Percentiles rank a stretch among this genome's conserved stretches.
Evolutionary conservation across 2,113 vertebrate genomes (phyloP).

Genomic region (Brachypodius melanocephalos): DNA sequence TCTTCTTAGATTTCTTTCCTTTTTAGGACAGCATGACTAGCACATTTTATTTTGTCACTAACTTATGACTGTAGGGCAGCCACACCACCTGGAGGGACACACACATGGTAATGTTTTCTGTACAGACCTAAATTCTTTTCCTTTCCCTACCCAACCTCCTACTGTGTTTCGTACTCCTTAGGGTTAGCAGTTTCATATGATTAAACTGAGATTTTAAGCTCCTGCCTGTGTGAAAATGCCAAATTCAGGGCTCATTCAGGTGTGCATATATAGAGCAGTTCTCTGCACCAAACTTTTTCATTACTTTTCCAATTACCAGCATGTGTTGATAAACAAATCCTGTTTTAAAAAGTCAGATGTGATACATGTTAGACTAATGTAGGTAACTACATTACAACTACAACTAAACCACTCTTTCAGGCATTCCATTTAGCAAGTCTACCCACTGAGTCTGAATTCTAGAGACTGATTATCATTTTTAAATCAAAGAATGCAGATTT

Average conservation of each 20-base stretch:
- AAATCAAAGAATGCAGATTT: background rate
- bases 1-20: background rate
- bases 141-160: background rate
- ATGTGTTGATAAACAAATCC: background rate
- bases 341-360: background rate
- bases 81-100: background rate
- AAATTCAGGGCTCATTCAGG: background rate
- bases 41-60: background rate
- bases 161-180: background rate
- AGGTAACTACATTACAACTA: background rate
- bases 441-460: background rate
- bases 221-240: background rate
- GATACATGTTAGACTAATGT: background rate
- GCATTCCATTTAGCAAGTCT: background rate
- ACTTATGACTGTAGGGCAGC: background rate
- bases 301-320: background rate
- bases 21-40: background rate
- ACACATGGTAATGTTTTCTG: fast-evolving
- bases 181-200: background rate
- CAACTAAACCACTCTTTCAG: background rate
- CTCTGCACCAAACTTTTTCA: background rate
- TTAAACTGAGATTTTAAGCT: background rate
- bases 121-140: background rate
- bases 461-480: background rate
- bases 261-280: background rate